These are phyloP conservation scores for Danaus plexippus DNA, from an alignment of 1,140 invertebrate genomes.

Conservation along the genomic window DNA sequence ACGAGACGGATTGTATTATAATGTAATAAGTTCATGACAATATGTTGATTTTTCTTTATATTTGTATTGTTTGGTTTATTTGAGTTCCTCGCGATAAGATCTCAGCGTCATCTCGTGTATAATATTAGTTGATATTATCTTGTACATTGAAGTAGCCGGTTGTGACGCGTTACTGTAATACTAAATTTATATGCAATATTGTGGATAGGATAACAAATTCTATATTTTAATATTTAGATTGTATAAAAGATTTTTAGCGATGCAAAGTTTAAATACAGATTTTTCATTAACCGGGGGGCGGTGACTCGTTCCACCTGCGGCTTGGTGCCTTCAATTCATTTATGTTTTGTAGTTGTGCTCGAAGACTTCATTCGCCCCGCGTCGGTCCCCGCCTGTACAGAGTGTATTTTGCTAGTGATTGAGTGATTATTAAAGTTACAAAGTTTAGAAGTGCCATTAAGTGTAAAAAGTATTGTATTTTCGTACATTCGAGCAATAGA, in stretches of 20 bases:
- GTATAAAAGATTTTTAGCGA: conserved; percentile 17
- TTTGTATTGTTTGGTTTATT: conserved; percentile 28
- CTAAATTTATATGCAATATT: conserved; percentile 26
- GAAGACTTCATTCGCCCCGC: no score
- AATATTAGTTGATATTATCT: conserved; percentile 30
- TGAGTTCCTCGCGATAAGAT: conserved; percentile 59
- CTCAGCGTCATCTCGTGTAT: conserved; percentile 53
- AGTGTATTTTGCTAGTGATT: conserved; percentile 30
- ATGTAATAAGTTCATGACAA: conserved; percentile 57
- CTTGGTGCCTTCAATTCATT: no score
- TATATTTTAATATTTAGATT: conserved; percentile 18
- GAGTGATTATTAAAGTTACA: conserved; percentile 29
- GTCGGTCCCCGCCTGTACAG: conserved; percentile 16
- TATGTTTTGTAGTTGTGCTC: no score
- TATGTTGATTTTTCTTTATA: conserved; percentile 35
- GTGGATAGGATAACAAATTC: conserved; percentile 13
- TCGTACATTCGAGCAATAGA: conserved; percentile 54
- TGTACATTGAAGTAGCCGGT: conserved; percentile 56
- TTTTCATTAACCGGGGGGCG: conserved; percentile 1
- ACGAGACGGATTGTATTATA: conserved; percentile 19
- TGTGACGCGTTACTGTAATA: conserved; percentile 35
- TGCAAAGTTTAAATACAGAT: conserved; percentile 16
- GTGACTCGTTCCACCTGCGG: no score
- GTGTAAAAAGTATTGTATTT: conserved; percentile 58
- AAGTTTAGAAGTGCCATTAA: conserved; percentile 65